Percentiles rank a stretch among this genome's conserved stretches.
phyloP scores from a whole-genome alignment of 2,113 vertebrate species.

The Phrynocephalus versicolor region DNA sequence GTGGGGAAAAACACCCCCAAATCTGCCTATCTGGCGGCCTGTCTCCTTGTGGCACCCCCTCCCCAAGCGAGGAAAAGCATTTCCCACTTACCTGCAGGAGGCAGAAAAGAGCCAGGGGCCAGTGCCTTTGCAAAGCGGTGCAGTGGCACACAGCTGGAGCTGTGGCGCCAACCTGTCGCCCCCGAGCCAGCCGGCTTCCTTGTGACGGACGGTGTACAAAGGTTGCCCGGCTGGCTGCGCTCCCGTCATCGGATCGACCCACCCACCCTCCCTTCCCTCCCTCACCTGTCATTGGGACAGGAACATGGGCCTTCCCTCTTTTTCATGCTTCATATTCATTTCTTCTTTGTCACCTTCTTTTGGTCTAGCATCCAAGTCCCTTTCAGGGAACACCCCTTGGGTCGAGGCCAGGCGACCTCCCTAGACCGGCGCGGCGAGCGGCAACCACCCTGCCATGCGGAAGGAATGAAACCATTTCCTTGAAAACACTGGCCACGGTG shows the following conservation, averaged over 20 bases:
- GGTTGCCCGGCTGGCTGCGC: not conserved
- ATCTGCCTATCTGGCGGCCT: no score
- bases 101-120: not conserved
- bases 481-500: not conserved
- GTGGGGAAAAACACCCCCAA: no score
- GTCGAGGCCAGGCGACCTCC: not conserved
- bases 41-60: no score
- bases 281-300: not conserved
- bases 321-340: not conserved
- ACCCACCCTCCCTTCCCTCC: no score
- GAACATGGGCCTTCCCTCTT: no score
- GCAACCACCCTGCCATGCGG: not conserved
- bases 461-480: not conserved
- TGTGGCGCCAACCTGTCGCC: no score
- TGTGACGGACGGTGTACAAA: not conserved
- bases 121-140: no score
- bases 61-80: not conserved
- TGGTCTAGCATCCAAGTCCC: not conserved
- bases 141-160: not conserved
- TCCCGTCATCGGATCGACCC: not conserved
- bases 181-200: not conserved
- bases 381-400: not conserved
- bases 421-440: not conserved
- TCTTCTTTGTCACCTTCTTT: not conserved
- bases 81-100: conserved; percentile 7